Evolutionary conservation across 2,113 vertebrate species (phyloP).

Genomic region (Oophaga pumilio): DNA sequence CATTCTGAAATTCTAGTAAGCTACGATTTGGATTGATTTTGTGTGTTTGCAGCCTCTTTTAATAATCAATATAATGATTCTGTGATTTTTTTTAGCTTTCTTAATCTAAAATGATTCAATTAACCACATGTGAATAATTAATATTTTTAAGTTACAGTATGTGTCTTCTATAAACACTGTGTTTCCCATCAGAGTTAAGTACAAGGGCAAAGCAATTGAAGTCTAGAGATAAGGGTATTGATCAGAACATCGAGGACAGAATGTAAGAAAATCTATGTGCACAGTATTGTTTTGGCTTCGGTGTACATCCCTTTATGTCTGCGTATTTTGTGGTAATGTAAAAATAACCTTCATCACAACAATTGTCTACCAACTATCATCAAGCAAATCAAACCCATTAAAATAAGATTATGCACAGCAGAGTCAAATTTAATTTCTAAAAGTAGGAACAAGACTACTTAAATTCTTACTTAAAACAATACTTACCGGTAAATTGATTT

Average conservation of each 20-base stretch:
- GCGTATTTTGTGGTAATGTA: neutral
- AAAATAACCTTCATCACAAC: constrained; percentile 30
- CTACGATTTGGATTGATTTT: no score
- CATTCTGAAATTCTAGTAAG: no score
- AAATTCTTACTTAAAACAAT: no score
- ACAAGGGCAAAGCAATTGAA: neutral
- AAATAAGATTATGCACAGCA: neutral
- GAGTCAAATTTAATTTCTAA: constrained; percentile 30
- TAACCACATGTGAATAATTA: neutral
- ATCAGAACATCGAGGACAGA: constrained; percentile 21
- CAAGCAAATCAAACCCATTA: neutral
- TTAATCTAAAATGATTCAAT: neutral
- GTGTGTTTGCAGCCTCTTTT: no score
- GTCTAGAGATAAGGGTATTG: constrained; percentile 18
- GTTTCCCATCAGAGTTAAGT: neutral
- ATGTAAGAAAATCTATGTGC: constrained; percentile 8
- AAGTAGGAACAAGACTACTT: constrained; percentile 1
- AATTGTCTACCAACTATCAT: constrained; percentile 4
- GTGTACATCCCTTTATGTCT: constrained; percentile 12
- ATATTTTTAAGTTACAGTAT: neutral
- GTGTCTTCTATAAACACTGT: neutral
- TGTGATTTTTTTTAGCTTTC: neutral
- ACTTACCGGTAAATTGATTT: no score
- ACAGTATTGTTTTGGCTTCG: constrained; percentile 6
- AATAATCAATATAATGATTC: no score